Evolutionary conservation across 2,113 vertebrate genomes (phyloP), one percentile per base, ranked within the genome.

Genomic region (Pedionomus torquatus): DNA sequence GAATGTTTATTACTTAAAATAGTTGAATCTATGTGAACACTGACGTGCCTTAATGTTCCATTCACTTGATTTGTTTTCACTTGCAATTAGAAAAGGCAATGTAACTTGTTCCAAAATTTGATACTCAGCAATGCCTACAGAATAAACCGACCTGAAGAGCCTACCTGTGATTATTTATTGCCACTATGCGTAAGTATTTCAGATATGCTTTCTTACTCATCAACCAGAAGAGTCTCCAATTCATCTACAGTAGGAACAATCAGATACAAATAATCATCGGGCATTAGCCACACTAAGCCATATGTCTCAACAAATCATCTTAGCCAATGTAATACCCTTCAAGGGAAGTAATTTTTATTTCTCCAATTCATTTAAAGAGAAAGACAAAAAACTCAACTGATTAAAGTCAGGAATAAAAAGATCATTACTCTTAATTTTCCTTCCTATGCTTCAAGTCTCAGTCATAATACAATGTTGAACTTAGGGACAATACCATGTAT

Each of bases 281-380:
- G 77, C 16, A 75, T 92, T 87, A 94, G 57, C 69, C 55, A 71
- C 24, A 26, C 25, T 69, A 93, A 87, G 44, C 52, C n/a, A 13
- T 35, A 3, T 17, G 49, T 81, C 52, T 87, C 74, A 89, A 78
- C n/a, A 90, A 88, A 91, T 85, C 82, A 91, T 72, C 91, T 85
- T 46, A 91, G 68, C 48, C 41, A 43, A 75, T 93, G 24, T 52
- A 95, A 95, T 33, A 87, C 15, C 60, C 66, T 79, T 77, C n/a
- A 49, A 80, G 44, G 17, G 44, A 91, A 94, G 41, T 24, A 30
- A 81, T 64, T 61, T 79, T 68, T n/a, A 57, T 77, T 74, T 94
- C 66, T 83, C 23, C 13, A 76, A 69, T 83, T 37, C 5, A 33
- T 58, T 91, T 79, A 71, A 79, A 91, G 31, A 55, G 30, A 79